Percentiles rank a stretch among this genome's conserved stretches.
Evolutionary conservation across 2,888 invertebrate genomes (phyloP).

Genomic region (Schizotus pectinicornis): DNA sequence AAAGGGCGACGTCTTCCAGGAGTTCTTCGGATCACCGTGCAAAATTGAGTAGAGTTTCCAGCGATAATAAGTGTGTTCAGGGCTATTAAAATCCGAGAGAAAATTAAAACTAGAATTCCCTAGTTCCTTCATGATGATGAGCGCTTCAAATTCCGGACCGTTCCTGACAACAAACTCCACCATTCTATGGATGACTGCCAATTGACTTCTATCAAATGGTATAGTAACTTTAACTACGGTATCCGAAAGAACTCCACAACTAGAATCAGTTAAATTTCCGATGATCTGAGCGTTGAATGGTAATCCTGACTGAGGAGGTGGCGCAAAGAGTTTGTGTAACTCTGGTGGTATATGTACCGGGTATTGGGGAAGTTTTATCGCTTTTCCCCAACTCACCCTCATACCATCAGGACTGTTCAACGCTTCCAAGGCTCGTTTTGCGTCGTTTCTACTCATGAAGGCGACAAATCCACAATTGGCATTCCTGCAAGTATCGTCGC

Average conservation of each 20-base stretch:
- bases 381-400: slow-evolving; percentile 97
- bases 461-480: slow-evolving; percentile 99
- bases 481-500: slow-evolving; percentile 89
- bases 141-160: slow-evolving; percentile 98
- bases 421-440: slow-evolving; percentile 84
- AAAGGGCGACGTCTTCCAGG: slow-evolving; percentile 89
- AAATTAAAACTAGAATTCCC: slow-evolving; percentile 96
- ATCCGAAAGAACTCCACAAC: slow-evolving; percentile 25
- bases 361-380: slow-evolving; percentile 91
- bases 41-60: slow-evolving; percentile 97
- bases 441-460: slow-evolving; percentile 97
- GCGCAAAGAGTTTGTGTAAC: slow-evolving; percentile 74
- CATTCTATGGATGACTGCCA: slow-evolving; percentile 95
- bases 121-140: slow-evolving; percentile 97
- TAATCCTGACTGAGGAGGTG: slow-evolving; percentile 89
- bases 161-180: slow-evolving; percentile 98
- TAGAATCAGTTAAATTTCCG: not conserved
- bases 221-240: slow-evolving; percentile 69
- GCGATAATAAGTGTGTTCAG: slow-evolving; percentile 44
- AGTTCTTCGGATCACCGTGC: slow-evolving; percentile 88
- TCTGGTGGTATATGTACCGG: slow-evolving; percentile 96
- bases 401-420: slow-evolving; percentile 90
- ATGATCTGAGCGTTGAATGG: slow-evolving; percentile 97
- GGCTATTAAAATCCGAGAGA: slow-evolving; percentile 84
- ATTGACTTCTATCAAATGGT: slow-evolving; percentile 70